Conservation (phyloP, 2,888 invertebrate genomes). For the Perizoma affinitatum region DNA sequence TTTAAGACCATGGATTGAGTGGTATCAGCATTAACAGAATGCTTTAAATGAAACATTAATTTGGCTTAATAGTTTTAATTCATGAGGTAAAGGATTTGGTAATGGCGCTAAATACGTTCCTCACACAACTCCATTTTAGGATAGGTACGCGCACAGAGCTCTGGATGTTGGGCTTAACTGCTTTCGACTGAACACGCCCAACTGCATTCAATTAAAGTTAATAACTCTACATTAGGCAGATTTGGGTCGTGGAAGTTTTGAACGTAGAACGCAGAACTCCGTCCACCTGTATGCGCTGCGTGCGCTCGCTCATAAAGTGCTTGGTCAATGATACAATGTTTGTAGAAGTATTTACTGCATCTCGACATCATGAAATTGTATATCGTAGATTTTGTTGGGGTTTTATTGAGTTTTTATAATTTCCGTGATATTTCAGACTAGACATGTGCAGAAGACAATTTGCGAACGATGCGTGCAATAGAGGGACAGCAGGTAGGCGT, state of each 20-base stretch:
- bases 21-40: conserved; percentile 79
- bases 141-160: conserved; percentile 24
- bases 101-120: conserved; percentile 78
- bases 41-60: conserved; percentile 76
- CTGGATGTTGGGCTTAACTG: conserved; percentile 4
- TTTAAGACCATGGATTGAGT: conserved; percentile 65
- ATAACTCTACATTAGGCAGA: not conserved
- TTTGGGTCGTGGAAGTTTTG: too few relatives aligned
- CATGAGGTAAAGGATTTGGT: conserved; percentile 81
- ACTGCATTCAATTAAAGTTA: not conserved
- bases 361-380: conserved; percentile 39
- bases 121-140: conserved; percentile 39
- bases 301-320: conserved; percentile 26
- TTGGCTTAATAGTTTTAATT: conserved; percentile 76
- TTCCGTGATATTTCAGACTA: conserved; percentile 93
- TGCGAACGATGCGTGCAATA: conserved; percentile 97
- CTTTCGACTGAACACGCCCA: not conserved
- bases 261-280: conserved; percentile 10
- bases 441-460: conserved; percentile 99
- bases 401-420: conserved; percentile 74
- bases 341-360: conserved; percentile 39
- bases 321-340: conserved; percentile 40
- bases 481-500: conserved; percentile 98
- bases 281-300: conserved; percentile 5
- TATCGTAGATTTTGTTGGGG: conserved; percentile 37